Base-by-base conservation (phyloP, 2,888 invertebrate species). In the Syritta pipiens region DNA sequence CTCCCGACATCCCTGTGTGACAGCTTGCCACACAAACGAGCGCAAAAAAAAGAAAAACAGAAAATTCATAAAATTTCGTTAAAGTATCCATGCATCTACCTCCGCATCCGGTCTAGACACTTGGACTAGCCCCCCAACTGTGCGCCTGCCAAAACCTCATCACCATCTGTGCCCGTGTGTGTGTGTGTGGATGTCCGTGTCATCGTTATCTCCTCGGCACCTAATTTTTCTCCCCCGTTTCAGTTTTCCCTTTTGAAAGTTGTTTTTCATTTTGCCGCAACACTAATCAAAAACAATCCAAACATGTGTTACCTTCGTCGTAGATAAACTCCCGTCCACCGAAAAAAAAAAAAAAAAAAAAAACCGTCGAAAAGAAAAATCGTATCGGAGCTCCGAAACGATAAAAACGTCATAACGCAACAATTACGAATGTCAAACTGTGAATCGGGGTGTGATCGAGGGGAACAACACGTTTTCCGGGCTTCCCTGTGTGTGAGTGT, bases 361-460 rank as follows among this genome's bases (percentile, higher is more conserved):
- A 48, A 48, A 53, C 26, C n/a, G n/a, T n/a, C n/a, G n/a, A n/a
- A n/a, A n/a, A n/a, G n/a, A n/a, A n/a, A n/a, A n/a, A n/a, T 40
- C 20, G 28, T 53, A 71, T 40, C 30, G 20, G 60, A 62, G 49
- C 42, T 53, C 37, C 1, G 46, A 57, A 65, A 49, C 72, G 44
- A 79, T 79, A 72, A 79, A 77, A 79, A 55, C 48, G 60, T 79
- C 77, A 79, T 79, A 79, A 72, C 53, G 72, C 65, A 55, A 62
- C 72, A 72, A 72, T 79, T 53, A 67, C 60, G 28, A 67, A 72
- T 72, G 72, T 79, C 77, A 79, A 79, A 72, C 72, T 60, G 55
- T 48, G 72, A 55, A 62, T 55, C 60, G 48, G 44, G 57, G 60
- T 69, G 55, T 60, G 40, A 65, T 59, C 6, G 14, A 37, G 5